Conservation (phyloP, 2,888 invertebrate species). For the Apodemia zela region DNA sequence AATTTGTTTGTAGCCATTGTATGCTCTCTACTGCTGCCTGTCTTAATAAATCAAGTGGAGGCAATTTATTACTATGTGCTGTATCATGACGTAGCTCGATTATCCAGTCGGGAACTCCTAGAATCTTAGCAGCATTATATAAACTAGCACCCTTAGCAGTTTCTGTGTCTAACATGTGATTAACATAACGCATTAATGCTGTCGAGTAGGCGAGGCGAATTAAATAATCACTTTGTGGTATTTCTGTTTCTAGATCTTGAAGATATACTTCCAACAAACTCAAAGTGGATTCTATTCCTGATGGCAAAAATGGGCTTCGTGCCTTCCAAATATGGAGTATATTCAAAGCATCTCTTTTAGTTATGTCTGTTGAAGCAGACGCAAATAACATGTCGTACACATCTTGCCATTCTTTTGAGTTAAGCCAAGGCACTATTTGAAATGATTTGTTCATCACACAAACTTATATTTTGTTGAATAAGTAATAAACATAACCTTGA, state of each 20-base stretch:
- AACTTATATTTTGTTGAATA: too few relatives aligned
- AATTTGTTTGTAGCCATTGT: constrained; percentile 84
- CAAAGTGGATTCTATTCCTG: constrained; percentile 82
- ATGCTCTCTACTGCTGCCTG: constrained; percentile 82
- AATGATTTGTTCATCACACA: constrained; percentile 27
- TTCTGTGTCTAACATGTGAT: constrained; percentile 81
- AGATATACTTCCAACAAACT: constrained; percentile 76
- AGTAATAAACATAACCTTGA: too few relatives aligned
- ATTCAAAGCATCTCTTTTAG: constrained; percentile 63
- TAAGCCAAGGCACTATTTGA: constrained; percentile 67
- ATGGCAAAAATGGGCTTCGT: constrained; percentile 76
- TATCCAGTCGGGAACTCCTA: constrained; percentile 89
- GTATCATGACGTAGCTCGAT: constrained; percentile 88
- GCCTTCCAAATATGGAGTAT: constrained; percentile 80
- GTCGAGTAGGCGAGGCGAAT: constrained; percentile 81
- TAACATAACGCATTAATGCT: constrained; percentile 83
- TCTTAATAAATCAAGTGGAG: constrained; percentile 82
- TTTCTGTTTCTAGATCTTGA: constrained; percentile 48
- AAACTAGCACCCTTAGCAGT: constrained; percentile 75
- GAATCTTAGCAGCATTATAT: constrained; percentile 79
- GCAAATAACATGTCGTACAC: constrained; percentile 71
- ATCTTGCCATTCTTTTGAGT: constrained; percentile 73
- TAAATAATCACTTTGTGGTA: constrained; percentile 59
- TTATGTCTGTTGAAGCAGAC: constrained; percentile 39
- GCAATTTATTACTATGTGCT: constrained; percentile 85